Base-by-base conservation (phyloP, 1,140 invertebrate genomes). In the Neodiprion pinetum region DNA sequence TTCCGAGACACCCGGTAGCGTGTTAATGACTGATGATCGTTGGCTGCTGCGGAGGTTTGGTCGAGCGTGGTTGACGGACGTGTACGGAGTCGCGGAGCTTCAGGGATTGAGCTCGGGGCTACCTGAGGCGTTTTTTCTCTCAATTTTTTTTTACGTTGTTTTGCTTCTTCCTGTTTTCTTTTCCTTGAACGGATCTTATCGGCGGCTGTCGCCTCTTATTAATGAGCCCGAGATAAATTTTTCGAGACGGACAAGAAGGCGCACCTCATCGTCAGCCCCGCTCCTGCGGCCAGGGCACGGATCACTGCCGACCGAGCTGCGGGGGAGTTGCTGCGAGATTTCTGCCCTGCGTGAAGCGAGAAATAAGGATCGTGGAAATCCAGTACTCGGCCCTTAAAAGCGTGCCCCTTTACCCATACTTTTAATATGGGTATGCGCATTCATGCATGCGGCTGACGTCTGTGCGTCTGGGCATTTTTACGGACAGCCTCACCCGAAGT, bases 201-300 rank as follows among this genome's bases (percentile, higher is more conserved):
- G 81, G 79, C 78, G 77, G 71, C 75, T 77, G 81, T 81, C 81
- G 72, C 76, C 75, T 73, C 73, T 80, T 82, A 83, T 83, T 83
- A 83, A 82, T 81, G 81, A 83, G 73, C 67, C 69, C 53, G 73
- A 77, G 79, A 81, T 81, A 78, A 81, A 81, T 80, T 77, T 40
- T 40, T 76, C 65, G 72, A 48, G 70, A 50, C 70, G 70, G 48
- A 71, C 70, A 50, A 11, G 70, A 61, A 61, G 70, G 70, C 17
- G n/a, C 70, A 17, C 70, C 17, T 40, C 23, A 14, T 17, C 17
- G 61, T 14, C 61, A 65, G 12, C 17, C 12, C 7, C 12, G 61
- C 17, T 14, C 17, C 12, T 14, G 61, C 12, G 61, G 7, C 61
- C 61, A 65, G 61, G 28, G 5, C 28, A 40, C 28, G 28, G 28